phyloP scores from a whole-genome alignment of 2,113 vertebrate species.

The Lepus europaeus region DNA sequence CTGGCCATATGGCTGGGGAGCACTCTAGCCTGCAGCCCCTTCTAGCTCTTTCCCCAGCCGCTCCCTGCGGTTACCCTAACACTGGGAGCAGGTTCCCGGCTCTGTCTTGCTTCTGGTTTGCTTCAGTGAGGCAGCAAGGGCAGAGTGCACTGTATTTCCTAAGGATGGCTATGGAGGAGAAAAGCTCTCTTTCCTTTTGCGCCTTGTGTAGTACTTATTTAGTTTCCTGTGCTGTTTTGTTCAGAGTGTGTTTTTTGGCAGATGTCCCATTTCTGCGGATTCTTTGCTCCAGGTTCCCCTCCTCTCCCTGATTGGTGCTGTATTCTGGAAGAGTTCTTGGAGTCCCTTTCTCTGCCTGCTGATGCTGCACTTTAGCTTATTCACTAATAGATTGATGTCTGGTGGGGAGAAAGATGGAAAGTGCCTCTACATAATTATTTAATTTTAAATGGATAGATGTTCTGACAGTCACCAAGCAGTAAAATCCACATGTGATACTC shows the following conservation, averaged over 20 bases:
- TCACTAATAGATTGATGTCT: slow-evolving; percentile 72
- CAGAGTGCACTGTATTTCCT: slow-evolving; percentile 71
- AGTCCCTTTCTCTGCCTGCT: slow-evolving; percentile 75
- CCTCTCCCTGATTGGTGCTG: slow-evolving; percentile 29
- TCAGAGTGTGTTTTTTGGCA: slow-evolving; percentile 75
- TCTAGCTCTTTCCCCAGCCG: slow-evolving; percentile 1
- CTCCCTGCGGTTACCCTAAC: slow-evolving; percentile 60
- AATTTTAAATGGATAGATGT: slow-evolving; percentile 2
- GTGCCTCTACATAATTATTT: slow-evolving; percentile 72
- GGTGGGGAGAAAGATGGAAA: slow-evolving; percentile 57
- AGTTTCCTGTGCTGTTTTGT: slow-evolving; percentile 66
- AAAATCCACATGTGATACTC: slow-evolving; percentile 36
- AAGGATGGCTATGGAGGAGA: slow-evolving; percentile 71
- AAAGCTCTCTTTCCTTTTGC: slow-evolving; percentile 69
- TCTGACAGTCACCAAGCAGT: slow-evolving; percentile 53
- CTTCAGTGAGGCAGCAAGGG: slow-evolving; percentile 40
- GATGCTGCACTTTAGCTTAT: slow-evolving; percentile 66
- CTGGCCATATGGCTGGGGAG: slow-evolving; percentile 65
- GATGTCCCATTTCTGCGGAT: slow-evolving; percentile 66
- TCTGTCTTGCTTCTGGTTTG: slow-evolving; percentile 63
- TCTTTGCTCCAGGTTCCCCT: slow-evolving; percentile 71
- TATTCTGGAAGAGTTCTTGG: slow-evolving; percentile 68
- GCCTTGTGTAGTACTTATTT: slow-evolving; percentile 64
- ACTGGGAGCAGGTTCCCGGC: slow-evolving; percentile 50
- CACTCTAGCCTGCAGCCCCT: slow-evolving; percentile 38